Conservation (phyloP, 2,113 vertebrate species). For the Coreoperca whiteheadi region DNA sequence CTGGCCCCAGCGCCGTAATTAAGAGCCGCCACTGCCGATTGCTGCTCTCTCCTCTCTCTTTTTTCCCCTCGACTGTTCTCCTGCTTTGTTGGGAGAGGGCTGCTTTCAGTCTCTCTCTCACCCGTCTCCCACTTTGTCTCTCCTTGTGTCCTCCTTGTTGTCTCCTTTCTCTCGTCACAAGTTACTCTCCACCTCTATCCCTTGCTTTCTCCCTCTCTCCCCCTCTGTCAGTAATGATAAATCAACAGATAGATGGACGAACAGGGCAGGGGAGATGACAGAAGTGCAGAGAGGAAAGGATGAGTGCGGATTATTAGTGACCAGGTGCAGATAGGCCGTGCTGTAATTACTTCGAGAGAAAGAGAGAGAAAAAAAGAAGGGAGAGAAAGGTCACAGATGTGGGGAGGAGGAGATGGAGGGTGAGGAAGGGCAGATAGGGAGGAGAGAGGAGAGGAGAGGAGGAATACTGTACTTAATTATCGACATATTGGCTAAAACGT, state of each 20-base stretch:
- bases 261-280: conserved; percentile 49
- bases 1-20: conserved; percentile 72
- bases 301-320: conserved; percentile 71
- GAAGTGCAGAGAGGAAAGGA: conserved; percentile 43
- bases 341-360: conserved; percentile 74
- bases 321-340: conserved; percentile 79
- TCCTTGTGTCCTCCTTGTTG: conserved; percentile 37
- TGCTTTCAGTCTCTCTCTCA: conserved; percentile 37
- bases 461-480: conserved; percentile 44
- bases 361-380: conserved; percentile 14
- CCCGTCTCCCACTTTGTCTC: conserved; percentile 7
- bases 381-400: conserved; percentile 45
- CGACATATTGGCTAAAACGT: conserved; percentile 31
- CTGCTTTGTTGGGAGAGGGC: conserved; percentile 37
- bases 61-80: conserved; percentile 23
- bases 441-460: conserved; percentile 13
- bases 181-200: conserved; percentile 16
- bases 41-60: conserved; percentile 22
- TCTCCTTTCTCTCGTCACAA: conserved; percentile 41
- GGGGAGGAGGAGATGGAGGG: conserved; percentile 19
- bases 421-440: conserved; percentile 22
- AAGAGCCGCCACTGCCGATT: conserved; percentile 71
- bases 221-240: conserved; percentile 73
- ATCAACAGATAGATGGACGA: conserved; percentile 78
- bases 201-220: background rate